phyloP scores from a whole-genome alignment of 2,797 vertebrate species.

The Chiloscyllium punctatum region DNA sequence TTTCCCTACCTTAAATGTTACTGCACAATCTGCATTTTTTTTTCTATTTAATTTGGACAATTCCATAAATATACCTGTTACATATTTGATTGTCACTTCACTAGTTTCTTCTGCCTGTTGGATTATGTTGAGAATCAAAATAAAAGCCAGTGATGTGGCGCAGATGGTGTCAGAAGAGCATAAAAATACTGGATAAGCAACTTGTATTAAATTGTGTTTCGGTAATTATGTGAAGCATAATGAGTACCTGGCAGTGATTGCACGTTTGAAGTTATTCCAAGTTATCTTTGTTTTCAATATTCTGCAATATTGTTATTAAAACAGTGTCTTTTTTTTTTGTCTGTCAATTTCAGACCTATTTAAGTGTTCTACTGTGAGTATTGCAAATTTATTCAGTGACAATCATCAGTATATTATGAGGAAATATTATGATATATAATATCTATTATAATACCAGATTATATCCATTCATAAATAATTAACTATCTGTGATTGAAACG shows the following conservation, averaged over 20 bases:
- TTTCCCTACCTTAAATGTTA: background rate
- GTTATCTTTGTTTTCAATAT: background rate
- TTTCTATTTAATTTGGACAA: background rate
- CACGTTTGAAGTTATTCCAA: background rate
- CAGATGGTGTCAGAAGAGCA: background rate
- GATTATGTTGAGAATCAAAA: background rate
- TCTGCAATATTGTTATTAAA: background rate
- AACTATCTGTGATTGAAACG: too few species aligned
- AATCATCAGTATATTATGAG: background rate
- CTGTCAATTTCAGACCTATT: background rate
- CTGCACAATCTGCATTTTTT: background rate
- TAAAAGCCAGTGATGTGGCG: background rate
- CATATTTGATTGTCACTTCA: background rate
- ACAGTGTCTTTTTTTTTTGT: too few species aligned
- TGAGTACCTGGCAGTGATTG: background rate
- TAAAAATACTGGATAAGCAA: conserved; percentile 19
- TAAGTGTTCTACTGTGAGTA: background rate
- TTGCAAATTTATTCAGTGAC: conserved; percentile 4
- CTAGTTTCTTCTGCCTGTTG: background rate
- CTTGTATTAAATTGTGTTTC: background rate
- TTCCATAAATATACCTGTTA: background rate
- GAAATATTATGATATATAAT: background rate
- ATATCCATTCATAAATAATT: too few species aligned
- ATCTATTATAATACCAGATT: too few species aligned
- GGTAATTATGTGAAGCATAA: background rate